Percentiles rank a stretch among this genome's conserved stretches.
Evolutionary conservation across 2,113 vertebrate genomes (phyloP).

Genomic region (Balaenoptera acutorostrata): DNA sequence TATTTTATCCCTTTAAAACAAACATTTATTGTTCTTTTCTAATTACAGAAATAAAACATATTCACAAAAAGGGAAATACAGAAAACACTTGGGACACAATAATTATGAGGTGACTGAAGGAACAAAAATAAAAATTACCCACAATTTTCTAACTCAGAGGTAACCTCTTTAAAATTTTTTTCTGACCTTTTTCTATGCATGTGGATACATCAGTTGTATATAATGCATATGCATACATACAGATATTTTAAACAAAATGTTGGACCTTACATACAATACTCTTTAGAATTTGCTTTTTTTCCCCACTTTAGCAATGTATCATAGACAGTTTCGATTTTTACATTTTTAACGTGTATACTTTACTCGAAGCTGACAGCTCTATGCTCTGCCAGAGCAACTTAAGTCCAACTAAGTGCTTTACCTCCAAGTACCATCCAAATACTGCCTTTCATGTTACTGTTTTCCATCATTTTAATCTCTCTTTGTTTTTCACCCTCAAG

Average conservation of each 20-base stretch:
- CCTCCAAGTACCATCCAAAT: not conserved
- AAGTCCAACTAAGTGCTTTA: not conserved
- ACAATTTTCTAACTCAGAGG: not conserved
- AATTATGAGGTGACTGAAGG: not conserved
- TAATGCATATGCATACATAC: not conserved
- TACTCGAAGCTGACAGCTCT: not conserved
- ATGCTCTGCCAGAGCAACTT: not conserved
- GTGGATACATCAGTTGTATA: not conserved
- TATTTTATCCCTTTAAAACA: not conserved
- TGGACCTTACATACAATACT: not conserved
- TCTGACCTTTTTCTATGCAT: not conserved
- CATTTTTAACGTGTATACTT: not conserved
- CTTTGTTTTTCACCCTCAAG: not conserved
- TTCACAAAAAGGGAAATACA: not conserved
- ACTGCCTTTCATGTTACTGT: not conserved
- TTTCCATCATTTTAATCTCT: not conserved
- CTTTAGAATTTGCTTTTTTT: not conserved
- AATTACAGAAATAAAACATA: slow-evolving; percentile 2
- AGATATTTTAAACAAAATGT: not conserved
- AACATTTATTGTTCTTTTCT: not conserved
- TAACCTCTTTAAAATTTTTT: not conserved
- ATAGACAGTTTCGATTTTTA: not conserved
- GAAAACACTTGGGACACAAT: not conserved
- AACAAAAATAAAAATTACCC: not conserved
- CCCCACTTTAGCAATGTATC: not conserved